Conservation (phyloP, 2,797 vertebrate genomes). For the Galaxias olidus region DNA sequence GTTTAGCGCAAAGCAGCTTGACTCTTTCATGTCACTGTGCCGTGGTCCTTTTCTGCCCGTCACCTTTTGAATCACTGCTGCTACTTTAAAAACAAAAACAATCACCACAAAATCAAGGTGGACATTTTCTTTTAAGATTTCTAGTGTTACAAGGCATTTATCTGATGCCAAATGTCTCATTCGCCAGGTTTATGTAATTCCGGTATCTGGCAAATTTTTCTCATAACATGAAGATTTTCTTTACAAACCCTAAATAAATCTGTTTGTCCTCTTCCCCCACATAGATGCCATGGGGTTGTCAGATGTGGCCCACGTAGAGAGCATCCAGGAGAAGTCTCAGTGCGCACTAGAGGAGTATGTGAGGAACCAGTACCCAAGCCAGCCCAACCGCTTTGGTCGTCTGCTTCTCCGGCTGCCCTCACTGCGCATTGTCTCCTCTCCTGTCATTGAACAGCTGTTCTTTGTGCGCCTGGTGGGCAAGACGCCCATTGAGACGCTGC, state of each 20-base stretch:
- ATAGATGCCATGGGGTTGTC: slow-evolving; percentile 85
- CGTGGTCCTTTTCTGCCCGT: no score
- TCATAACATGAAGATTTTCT: no score
- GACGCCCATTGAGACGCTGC: slow-evolving; percentile 88
- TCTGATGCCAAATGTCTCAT: no score
- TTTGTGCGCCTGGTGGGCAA: slow-evolving; percentile 88
- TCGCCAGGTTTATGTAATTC: no score
- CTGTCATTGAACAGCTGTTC: slow-evolving; percentile 89
- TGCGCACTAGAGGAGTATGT: slow-evolving; percentile 88
- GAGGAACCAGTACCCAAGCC: slow-evolving; percentile 84
- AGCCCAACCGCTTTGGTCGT: slow-evolving; percentile 85
- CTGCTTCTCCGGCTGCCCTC: slow-evolving; percentile 86
- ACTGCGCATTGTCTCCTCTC: slow-evolving; percentile 84
- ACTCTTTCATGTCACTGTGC: no score
- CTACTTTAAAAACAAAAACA: no score
- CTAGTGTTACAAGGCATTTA: no score
- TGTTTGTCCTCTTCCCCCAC: slow-evolving; percentile 14
- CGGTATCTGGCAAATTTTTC: no score
- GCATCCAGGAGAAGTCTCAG: slow-evolving; percentile 88
- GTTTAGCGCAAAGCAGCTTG: no score
- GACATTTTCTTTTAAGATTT: no score
- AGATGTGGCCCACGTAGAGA: slow-evolving; percentile 84
- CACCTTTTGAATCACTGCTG: no score
- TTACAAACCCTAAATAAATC: background rate
- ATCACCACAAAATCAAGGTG: no score